A percentile compares a stretch with the other conserved stretches of the same genome.
These are phyloP conservation scores for Hydrolagus colliei DNA, from an alignment of 2,797 vertebrate genomes.

Conservation along the genomic window DNA sequence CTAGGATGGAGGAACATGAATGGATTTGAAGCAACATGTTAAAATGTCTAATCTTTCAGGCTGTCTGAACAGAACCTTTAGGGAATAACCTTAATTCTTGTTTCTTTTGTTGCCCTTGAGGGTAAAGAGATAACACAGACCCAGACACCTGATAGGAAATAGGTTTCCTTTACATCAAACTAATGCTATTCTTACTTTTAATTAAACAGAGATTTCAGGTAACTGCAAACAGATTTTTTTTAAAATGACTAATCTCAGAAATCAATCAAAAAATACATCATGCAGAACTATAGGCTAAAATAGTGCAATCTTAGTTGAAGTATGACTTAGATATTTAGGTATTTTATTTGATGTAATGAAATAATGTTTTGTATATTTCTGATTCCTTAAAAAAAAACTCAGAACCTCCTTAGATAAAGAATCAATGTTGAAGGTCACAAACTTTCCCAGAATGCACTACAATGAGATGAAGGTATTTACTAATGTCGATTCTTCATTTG, in stretches of 20 bases:
- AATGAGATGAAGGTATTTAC: background rate
- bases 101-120: constrained; percentile 21
- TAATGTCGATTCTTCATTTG: background rate
- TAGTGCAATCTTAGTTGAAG: background rate
- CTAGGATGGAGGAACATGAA: constrained; percentile 33
- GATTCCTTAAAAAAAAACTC: background rate
- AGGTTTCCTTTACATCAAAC: constrained; percentile 34
- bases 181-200: constrained; percentile 32
- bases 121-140: constrained; percentile 35
- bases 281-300: background rate
- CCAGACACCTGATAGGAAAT: constrained; percentile 32
- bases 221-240: constrained; percentile 15
- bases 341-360: background rate
- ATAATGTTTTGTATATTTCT: background rate
- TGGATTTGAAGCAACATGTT: constrained; percentile 41
- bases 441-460: background rate
- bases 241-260: background rate
- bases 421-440: background rate
- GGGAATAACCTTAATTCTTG: constrained; percentile 36
- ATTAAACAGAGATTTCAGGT: constrained; percentile 22
- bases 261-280: background rate
- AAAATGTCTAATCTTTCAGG: constrained; percentile 36
- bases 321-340: background rate
- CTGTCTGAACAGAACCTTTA: constrained; percentile 34
- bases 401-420: background rate